Evolutionary conservation across 2,797 vertebrate species (phyloP), one percentile per base, ranked within the genome.

Genomic region (Danio kyathit): DNA sequence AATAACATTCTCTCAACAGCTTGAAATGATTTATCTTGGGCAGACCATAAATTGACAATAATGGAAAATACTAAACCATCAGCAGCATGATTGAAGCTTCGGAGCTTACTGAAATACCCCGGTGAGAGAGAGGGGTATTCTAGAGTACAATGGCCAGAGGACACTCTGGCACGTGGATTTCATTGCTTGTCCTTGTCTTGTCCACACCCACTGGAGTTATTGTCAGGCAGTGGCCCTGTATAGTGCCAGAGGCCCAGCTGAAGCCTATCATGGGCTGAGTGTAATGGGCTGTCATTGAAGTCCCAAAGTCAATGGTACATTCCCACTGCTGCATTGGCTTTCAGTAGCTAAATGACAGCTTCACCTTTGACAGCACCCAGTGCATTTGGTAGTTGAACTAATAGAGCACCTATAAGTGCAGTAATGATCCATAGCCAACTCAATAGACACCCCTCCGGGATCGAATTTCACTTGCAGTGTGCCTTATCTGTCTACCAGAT

Each of bases 141-240:
- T 41, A 61, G 48, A 79, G 66, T 7, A 17, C 0, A 1, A 49
- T 44, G 17, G 57, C 70, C 43, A 63, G 38, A 70, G 57, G 56
- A 79, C 65, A 59, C 38, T 61, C 38, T 41, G 29, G 8, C 57
- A 71, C 0, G n/a, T 71, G 66, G 19, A 71, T 72, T 61, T 63
- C 17, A 72, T 44, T 79, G 6, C 67, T 52, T 72, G 66, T 54
- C 77, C 77, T 72, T 79, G 67, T 71, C 21, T 79, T 79, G 66
- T 72, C 77, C 57, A 60, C 56, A 61, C 65, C 57, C 48, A 71
- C 48, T 72, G 48, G 48, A 79, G 67, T 72, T 79, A 63, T 61
- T 79, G 67, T 79, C 57, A 71, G 14, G 17, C 48, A 51, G 57
- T 72, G 67, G 57, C 77, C 66, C 67, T 46, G 17, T 16, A 61